Base-by-base conservation (phyloP, 2,113 vertebrate genomes). In the Podocnemis expansa region DNA sequence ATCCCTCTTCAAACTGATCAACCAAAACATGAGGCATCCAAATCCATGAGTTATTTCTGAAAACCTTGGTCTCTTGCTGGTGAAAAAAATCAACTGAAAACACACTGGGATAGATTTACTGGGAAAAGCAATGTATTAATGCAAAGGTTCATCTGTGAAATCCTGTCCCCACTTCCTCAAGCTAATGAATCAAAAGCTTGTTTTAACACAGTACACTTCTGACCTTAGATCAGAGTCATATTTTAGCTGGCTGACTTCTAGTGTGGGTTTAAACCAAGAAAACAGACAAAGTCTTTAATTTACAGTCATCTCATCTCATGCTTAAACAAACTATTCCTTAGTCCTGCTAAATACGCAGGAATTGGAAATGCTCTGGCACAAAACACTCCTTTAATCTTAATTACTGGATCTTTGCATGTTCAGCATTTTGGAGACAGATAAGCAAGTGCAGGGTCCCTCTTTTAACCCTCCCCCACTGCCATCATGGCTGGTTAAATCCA, bases 281-380 rank as follows among this genome's bases (percentile, higher is more conserved):
- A 1, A 49, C 16, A 81, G 92, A 41, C 21, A 80, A 43, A 89
- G 85, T 38, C 83, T 93, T 95, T 78, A 87, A 95, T 88, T 96
- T 94, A 90, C 90, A 94, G 75, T 11, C 88, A 67, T 87, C 92
- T 93, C 96, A 75, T 93, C 89, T 91, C 92, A 95, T 83, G 73
- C 89, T 90, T 82, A 80, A 95, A 94, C 94, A 95, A 97, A 96
- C 63, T 90, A 95, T 83, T 93, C 89, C 93, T 85, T 49, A 87
- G 94, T 38, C 89, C 83, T 55, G 85, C 85, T 85, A 94, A 95
- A 94, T 80, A 87, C 19, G 73, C 73, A 58, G 70, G 93, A 91
- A 76, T 78, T 5, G 34, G 58, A 88, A 91, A 82, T 86, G 83
- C 84, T 89, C 95, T 90, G 93, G 88, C 89, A 67, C 60, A 96